These are phyloP conservation scores for Mimumesa dahlbomi DNA, from an alignment of 2,888 invertebrate genomes.

Conservation along the genomic window DNA sequence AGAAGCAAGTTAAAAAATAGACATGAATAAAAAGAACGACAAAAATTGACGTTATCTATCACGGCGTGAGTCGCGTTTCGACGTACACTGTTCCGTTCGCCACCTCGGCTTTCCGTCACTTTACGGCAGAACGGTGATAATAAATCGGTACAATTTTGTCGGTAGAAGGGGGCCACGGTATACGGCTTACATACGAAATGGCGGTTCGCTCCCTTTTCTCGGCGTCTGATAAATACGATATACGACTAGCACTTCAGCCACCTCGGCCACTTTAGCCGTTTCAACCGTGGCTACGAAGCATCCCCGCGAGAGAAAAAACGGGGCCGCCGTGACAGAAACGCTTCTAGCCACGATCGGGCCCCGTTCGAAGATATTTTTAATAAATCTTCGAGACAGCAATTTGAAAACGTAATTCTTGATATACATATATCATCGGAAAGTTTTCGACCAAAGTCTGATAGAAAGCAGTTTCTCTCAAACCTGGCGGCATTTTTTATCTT, in stretches of 20 bases:
- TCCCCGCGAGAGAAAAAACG: conserved; percentile 17
- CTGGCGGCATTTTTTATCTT: no score
- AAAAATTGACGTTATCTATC: conserved; percentile 35
- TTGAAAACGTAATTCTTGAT: no score
- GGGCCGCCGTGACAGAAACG: conserved; percentile 3
- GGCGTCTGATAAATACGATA: conserved; percentile 74
- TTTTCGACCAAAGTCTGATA: no score
- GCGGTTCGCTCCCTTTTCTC: conserved; percentile 35
- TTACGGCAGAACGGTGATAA: conserved; percentile 51
- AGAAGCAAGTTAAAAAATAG: no score
- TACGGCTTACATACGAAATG: conserved; percentile 70
- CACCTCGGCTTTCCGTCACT: neutral
- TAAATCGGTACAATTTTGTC: conserved; percentile 70
- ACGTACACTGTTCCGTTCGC: conserved; percentile 1
- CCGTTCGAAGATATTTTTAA: no score
- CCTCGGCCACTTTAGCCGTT: no score
- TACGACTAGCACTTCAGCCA: conserved; percentile 69
- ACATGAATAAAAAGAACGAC: neutral
- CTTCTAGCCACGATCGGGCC: no score
- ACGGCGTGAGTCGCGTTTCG: conserved; percentile 22
- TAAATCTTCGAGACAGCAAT: no score
- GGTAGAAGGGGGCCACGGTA: conserved; percentile 25
- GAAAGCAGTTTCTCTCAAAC: no score
- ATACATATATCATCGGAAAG: no score
- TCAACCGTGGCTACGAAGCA: conserved; percentile 54